A percentile compares a stretch with the other conserved stretches of the same genome.
Conservation (phyloP, 2,113 vertebrate genomes). For the Xenus cinereus region DNA sequence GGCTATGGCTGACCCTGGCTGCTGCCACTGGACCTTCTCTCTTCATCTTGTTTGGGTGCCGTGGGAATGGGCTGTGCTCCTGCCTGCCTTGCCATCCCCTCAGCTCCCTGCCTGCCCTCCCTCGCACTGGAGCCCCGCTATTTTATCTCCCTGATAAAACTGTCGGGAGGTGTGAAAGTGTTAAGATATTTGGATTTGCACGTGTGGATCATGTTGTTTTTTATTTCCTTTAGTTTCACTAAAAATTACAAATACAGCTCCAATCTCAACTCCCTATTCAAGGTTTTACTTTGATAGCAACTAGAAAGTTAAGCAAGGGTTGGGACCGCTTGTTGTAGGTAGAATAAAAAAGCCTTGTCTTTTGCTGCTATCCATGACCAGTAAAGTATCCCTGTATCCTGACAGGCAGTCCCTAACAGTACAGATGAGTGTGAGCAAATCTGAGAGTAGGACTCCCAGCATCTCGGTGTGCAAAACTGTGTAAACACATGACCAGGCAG, state of each 20-base stretch:
- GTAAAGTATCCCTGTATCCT: not conserved
- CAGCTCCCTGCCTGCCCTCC: rapidly evolving
- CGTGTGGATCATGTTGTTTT: not conserved
- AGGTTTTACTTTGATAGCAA: not conserved
- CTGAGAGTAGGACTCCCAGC: not conserved
- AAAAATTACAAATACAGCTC: not conserved
- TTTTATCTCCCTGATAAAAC: not conserved
- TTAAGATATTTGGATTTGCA: not conserved
- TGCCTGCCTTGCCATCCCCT: not conserved
- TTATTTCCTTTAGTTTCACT: not conserved
- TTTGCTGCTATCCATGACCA: not conserved
- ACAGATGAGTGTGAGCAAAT: not conserved
- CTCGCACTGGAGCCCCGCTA: not conserved
- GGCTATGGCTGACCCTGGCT: not conserved
- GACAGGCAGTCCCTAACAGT: not conserved
- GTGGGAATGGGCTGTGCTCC: not conserved
- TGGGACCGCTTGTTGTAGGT: not conserved
- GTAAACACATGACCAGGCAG: not conserved
- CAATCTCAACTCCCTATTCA: not conserved
- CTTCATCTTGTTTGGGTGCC: not conserved
- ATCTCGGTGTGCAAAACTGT: not conserved
- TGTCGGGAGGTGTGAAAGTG: not conserved
- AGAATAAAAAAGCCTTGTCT: not conserved
- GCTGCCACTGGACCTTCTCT: not conserved
- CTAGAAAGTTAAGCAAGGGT: not conserved